Percentiles rank a stretch among this genome's conserved stretches.
Evolutionary conservation across 2,888 invertebrate genomes (phyloP).

Genomic region (Helicoverpa assulta): DNA sequence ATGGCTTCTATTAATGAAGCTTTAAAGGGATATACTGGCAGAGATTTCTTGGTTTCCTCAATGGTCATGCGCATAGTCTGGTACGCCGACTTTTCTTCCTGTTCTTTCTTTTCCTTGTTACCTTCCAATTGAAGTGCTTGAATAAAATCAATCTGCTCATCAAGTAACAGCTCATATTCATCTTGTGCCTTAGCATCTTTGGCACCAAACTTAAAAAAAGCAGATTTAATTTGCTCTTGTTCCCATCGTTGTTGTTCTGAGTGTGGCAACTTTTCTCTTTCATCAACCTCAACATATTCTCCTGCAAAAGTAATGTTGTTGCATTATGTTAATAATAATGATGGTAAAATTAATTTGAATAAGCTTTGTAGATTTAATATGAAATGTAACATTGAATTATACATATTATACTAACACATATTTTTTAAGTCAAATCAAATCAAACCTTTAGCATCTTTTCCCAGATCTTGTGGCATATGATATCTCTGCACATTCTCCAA

Average conservation of each 20-base stretch:
- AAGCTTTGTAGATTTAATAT: too few relatives aligned
- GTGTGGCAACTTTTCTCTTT: constrained; percentile 95
- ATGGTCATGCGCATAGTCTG: constrained; percentile 94
- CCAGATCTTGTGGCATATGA: constrained; percentile 97
- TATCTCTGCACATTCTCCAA: constrained; percentile 98
- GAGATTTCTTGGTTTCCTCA: constrained; percentile 96
- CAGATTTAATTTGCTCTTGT: constrained; percentile 98
- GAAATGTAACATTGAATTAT: too few relatives aligned
- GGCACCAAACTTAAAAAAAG: constrained; percentile 97
- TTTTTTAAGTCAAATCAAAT: too few relatives aligned
- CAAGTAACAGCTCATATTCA: constrained; percentile 97
- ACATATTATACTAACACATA: too few relatives aligned
- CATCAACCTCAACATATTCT: constrained; percentile 96
- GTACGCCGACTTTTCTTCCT: constrained; percentile 91
- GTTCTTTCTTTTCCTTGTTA: constrained; percentile 90
- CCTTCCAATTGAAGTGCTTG: constrained; percentile 96
- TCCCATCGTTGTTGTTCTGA: constrained; percentile 99
- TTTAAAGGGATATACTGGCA: constrained; percentile 98
- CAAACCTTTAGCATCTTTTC: constrained; percentile 92
- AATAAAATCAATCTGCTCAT: constrained; percentile 99
- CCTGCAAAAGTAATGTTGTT: constrained; percentile 76
- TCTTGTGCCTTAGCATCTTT: constrained; percentile 94
- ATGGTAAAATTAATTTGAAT: not conserved
- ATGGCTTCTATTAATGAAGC: constrained; percentile 97
- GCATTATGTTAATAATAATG: not conserved